Evolutionary conservation across 2,888 invertebrate genomes (phyloP), one percentile per base, ranked within the genome.

Genomic region (Morpho helenor): DNA sequence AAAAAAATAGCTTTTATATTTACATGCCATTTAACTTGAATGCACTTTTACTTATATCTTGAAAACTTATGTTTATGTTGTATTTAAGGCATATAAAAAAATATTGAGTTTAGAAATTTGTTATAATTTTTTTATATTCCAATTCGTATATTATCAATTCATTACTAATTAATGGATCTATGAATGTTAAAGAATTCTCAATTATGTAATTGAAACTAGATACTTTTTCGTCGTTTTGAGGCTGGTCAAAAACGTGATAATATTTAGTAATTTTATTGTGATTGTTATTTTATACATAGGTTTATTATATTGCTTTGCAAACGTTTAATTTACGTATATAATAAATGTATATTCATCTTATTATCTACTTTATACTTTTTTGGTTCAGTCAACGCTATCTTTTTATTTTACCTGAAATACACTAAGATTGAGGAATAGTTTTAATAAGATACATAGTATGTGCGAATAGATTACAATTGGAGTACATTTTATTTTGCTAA

Each of bases 181-280:
- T 45, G 23, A 40, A 44, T 52, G 31, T 16, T 52, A 39, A 7
- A 16, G 40, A 52, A 41, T 47, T 52, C 45, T 45, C 45, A 55
- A 46, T 55, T 39, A 31, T 49, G 42, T 50, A 53, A 56, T 10
- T 40, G 23, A 54, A 41, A 47, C 49, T 52, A 53, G 45, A 41
- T 41, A 53, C 49, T 23, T 49, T 39, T 9, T 56, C 49, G 45
- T 56, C 54, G 40, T 43, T 52, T 56, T 52, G 59, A 60, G 62
- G 55, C 55, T 62, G 59, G 54, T 60, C 59, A 55, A 56, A 51
- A 62, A 55, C 57, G 57, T 62, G 60, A 62, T 57, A 56, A 56
- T 59, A 59, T 54, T 48, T 56, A 47, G 47, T 47, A 49, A 52
- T 57, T 55, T 47, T 42, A 47, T 48, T 47, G 62, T 62, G 57